These are phyloP conservation scores for Platorchestia sp. DNA, from an alignment of 1,140 invertebrate genomes.

Conservation along the genomic window DNA sequence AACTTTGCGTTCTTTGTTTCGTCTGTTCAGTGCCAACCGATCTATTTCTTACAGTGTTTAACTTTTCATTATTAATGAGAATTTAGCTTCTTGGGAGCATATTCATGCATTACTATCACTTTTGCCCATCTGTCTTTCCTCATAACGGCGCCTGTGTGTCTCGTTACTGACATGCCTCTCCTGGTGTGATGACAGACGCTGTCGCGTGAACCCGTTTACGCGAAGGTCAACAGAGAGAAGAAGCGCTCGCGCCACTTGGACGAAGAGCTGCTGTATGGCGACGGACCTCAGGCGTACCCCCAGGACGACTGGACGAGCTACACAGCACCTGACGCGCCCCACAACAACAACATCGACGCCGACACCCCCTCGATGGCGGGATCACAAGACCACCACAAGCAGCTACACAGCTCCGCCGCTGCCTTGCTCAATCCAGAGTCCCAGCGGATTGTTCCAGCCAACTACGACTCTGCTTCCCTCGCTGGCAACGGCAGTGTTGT, in stretches of 20 bases:
- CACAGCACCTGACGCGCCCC: constrained; percentile 56
- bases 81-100: too few relatives aligned
- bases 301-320: constrained; percentile 60
- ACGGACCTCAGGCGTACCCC: constrained; percentile 57
- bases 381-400: constrained; percentile 1
- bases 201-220: constrained; percentile 82
- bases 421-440: background rate
- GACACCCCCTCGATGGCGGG: constrained; percentile 24
- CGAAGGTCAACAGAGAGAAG: constrained; percentile 85
- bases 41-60: too few relatives aligned
- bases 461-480: constrained; percentile 58
- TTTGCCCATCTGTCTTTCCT: background rate
- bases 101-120: too few relatives aligned
- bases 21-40: too few relatives aligned
- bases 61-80: too few relatives aligned
- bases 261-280: constrained; percentile 57
- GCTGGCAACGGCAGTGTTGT: constrained; percentile 60
- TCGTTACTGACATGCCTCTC: background rate
- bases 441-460: constrained; percentile 25
- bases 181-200: constrained; percentile 70
- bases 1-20: too few relatives aligned
- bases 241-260: constrained; percentile 71
- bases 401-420: constrained; percentile 27
- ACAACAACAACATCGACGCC: constrained; percentile 54
- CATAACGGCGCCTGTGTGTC: background rate